phyloP scores from a whole-genome alignment of 1,140 invertebrate species.

The Caenorhabditis tropicalis region DNA sequence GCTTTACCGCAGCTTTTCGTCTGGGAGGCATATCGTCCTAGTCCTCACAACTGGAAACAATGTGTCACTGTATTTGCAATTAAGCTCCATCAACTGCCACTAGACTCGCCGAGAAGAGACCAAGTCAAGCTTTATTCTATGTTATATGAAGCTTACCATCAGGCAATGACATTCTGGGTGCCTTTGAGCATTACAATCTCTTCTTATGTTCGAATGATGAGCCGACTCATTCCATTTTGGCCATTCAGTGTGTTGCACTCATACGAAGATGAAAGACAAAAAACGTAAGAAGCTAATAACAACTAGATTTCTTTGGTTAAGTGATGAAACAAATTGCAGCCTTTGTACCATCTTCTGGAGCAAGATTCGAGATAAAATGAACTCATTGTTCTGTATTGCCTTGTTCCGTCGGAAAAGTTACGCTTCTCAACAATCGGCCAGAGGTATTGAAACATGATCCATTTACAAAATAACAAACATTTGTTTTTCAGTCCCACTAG shows the following conservation, averaged over 20 bases:
- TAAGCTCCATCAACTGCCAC: background rate
- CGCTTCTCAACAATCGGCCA: background rate
- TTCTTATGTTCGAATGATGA: slow-evolving; percentile 5
- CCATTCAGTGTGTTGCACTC: background rate
- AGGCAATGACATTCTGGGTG: background rate
- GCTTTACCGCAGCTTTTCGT: slow-evolving; percentile 65
- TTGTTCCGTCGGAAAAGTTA: background rate
- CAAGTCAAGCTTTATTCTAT: background rate
- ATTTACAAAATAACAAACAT: background rate
- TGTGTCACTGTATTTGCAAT: slow-evolving; percentile 65
- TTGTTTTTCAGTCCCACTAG: background rate
- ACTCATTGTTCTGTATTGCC: background rate
- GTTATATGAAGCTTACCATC: slow-evolving; percentile 25
- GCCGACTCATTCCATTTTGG: slow-evolving; percentile 18
- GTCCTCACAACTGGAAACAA: slow-evolving; percentile 56
- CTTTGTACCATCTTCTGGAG: slow-evolving; percentile 18
- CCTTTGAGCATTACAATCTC: background rate
- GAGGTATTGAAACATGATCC: background rate
- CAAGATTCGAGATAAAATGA: background rate
- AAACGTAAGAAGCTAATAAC: slow-evolving; percentile 9
- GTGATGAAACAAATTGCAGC: background rate
- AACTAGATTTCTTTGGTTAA: background rate
- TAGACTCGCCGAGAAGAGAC: background rate
- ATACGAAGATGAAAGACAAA: slow-evolving; percentile 16
- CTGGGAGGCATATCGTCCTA: slow-evolving; percentile 62